These are phyloP conservation scores for Ornithoptera alexandrae DNA, from an alignment of 2,888 invertebrate species.

Conservation along the genomic window DNA sequence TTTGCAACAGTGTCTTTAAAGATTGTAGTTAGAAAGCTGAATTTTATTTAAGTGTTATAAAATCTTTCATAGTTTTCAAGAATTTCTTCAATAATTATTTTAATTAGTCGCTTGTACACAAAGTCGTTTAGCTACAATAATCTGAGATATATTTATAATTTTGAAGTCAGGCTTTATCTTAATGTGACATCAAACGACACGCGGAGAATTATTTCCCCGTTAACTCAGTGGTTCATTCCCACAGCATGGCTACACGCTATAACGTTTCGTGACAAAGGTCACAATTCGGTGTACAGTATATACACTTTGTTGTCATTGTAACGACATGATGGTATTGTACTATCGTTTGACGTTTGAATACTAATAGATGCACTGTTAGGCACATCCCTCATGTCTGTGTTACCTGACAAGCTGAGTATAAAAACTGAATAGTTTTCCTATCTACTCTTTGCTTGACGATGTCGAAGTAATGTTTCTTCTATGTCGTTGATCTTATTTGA, in stretches of 20 bases:
- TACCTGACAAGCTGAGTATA: not conserved
- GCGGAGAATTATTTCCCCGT: constrained; percentile 33
- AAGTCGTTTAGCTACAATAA: too few relatives aligned
- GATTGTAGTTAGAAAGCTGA: too few relatives aligned
- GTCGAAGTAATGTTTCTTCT: too few relatives aligned
- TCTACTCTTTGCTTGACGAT: too few relatives aligned
- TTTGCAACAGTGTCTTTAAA: too few relatives aligned
- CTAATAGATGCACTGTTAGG: constrained; percentile 7
- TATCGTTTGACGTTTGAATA: constrained; percentile 14
- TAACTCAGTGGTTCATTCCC: constrained; percentile 33
- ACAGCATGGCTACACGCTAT: constrained; percentile 33
- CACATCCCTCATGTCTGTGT: not conserved
- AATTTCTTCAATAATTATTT: too few relatives aligned
- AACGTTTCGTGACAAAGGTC: constrained; percentile 38
- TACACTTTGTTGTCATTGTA: constrained; percentile 8
- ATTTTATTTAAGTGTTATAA: too few relatives aligned
- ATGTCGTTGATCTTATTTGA: too few relatives aligned
- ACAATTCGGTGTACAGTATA: constrained; percentile 30
- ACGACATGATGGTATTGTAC: constrained; percentile 15
- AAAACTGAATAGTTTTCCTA: too few relatives aligned
- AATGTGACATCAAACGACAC: constrained; percentile 36
- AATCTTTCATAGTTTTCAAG: too few relatives aligned
- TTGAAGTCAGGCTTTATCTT: constrained; percentile 32
- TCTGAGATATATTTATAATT: not conserved
- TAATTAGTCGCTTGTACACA: too few relatives aligned